Evolutionary conservation across 2,113 vertebrate species (phyloP), one percentile per base, ranked within the genome.

Genomic region (Laterallus jamaicensis): DNA sequence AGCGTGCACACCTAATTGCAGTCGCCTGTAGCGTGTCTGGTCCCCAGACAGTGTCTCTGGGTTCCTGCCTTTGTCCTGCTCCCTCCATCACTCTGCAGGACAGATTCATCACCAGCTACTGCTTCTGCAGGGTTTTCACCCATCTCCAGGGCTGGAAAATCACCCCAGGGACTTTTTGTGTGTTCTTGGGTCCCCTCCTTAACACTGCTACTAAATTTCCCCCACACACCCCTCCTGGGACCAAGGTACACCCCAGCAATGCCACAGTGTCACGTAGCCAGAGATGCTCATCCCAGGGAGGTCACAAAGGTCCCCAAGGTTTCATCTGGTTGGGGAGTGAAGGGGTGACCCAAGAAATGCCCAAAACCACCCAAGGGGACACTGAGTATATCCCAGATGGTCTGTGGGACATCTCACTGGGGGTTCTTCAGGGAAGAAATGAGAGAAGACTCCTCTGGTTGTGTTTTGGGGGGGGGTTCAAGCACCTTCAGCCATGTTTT

Each of bases 251-350:
- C 17, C 21, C 5, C 4, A 15, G n/a, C 4, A 7, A 10, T 20
- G 4, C 13, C 3, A 0, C 40, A 20, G 44, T 37, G 10, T 44
- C 10, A 0, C 37, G 44, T 39, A 17, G 24, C 15, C 3, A 0
- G 5, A 42, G 11, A 1, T 1, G 0, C 24, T n/a, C 5, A 2
- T 3, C 9, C 28, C 1, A 0, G 19, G 71, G 31, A 7, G 32
- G 1, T 4, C 1, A 0, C 0, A 2, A 32, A 3, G 66, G 20
- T 17, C 84, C 62, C 17, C 11, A 28, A 75, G 78, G 0, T 63
- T 50, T n/a, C 1, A 2, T 14, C 37, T 11, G 31, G 24, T 15
- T 40, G 66, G 54, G n/a, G 71, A 28, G 47, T 18, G 18, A 77
- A 37, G 37, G 14, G 20, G 50, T 55, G 49, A 35, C 39, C 44